Conservation (phyloP, 1,140 invertebrate genomes). For the Thaumetopoea pityocampa region DNA sequence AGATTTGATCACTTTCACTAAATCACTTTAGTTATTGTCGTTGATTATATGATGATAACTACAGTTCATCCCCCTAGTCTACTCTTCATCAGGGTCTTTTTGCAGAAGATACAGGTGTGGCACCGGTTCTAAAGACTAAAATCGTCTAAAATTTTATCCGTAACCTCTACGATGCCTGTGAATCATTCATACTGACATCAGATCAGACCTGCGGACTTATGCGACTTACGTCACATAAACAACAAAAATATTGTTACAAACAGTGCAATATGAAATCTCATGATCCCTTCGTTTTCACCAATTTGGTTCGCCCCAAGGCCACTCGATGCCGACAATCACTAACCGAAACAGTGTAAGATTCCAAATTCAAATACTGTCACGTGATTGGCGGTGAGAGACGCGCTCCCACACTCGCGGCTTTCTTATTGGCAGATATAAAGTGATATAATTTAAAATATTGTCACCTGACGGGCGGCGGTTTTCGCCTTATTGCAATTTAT, state of each 20-base stretch:
- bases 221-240: neutral
- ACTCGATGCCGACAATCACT: conserved; percentile 18
- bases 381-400: conserved; percentile 35
- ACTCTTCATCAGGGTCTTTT: too few species aligned
- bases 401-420: conserved; percentile 6
- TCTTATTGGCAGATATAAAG: conserved; percentile 51
- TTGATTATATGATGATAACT: too few species aligned
- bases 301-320: conserved; percentile 32
- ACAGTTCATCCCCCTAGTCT: too few species aligned
- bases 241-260: conserved; percentile 7
- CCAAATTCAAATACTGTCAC: conserved; percentile 43
- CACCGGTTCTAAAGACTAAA: too few species aligned
- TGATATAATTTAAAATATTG: conserved; percentile 67
- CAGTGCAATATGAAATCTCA: conserved; percentile 1
- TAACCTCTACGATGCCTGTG: too few species aligned
- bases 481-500: conserved; percentile 63
- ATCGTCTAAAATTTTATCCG: too few species aligned
- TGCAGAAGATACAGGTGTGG: too few species aligned
- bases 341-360: conserved; percentile 34
- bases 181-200: too few species aligned
- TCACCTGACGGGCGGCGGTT: conserved; percentile 43
- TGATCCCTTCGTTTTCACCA: conserved; percentile 12
- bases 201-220: too few species aligned
- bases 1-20: too few species aligned
- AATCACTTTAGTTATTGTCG: too few species aligned